phyloP scores from a whole-genome alignment of 2,113 vertebrate species.

The Numenius arquata region DNA sequence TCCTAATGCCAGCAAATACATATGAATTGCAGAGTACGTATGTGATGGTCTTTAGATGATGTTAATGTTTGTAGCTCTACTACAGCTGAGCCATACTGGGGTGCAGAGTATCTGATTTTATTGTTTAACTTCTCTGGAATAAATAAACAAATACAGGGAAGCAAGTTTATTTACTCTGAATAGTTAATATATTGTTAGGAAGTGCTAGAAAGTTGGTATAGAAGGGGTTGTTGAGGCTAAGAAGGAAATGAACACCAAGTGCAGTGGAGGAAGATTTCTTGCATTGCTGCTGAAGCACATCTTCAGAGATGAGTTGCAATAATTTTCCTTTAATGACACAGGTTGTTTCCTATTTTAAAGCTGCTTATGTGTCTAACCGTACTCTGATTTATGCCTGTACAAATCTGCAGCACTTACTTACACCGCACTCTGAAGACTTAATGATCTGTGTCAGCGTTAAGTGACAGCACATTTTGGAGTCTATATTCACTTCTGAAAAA shows the following conservation, averaged over 20 bases:
- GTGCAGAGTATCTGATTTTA: background rate
- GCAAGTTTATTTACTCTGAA: background rate
- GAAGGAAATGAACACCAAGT: background rate
- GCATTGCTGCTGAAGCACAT: rapidly evolving
- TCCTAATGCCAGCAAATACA: background rate
- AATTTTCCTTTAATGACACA: background rate
- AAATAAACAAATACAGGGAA: background rate
- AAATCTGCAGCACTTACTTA: background rate
- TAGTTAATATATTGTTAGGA: background rate
- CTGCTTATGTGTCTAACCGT: background rate
- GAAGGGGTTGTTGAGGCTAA: background rate
- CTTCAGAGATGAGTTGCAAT: background rate
- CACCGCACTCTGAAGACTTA: background rate
- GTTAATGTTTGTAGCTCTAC: background rate
- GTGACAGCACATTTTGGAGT: background rate
- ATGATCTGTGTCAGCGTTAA: background rate
- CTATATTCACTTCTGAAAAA: background rate
- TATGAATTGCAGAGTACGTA: background rate
- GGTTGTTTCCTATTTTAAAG: background rate
- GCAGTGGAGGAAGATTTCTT: background rate
- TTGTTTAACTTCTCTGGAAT: background rate
- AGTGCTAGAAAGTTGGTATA: background rate
- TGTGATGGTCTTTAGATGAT: background rate
- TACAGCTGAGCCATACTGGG: background rate
- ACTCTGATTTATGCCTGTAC: background rate